phyloP scores from a whole-genome alignment of 2,113 vertebrate species.

The Plestiodon gilberti region DNA sequence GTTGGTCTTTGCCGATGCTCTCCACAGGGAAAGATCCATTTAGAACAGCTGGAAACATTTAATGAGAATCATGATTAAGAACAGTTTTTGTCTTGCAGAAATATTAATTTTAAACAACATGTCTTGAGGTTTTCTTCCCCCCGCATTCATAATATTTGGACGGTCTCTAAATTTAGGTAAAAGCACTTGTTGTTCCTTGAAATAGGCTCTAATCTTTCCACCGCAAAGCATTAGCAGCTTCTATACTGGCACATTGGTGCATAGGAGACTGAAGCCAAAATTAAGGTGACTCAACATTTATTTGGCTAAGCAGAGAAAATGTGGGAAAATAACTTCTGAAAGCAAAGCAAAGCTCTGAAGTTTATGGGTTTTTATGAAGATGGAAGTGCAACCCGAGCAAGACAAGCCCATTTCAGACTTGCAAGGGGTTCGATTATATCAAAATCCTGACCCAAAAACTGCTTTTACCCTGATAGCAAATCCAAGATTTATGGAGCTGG shows the following conservation, averaged over 20 bases:
- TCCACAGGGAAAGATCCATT: conserved; percentile 1
- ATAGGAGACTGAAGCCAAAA: not conserved
- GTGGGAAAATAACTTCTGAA: not conserved
- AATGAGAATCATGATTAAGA: conserved; percentile 10
- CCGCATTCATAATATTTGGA: conserved; percentile 9
- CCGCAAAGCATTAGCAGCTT: not conserved
- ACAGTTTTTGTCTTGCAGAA: not conserved
- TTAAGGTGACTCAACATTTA: not conserved
- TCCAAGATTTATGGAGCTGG: not conserved
- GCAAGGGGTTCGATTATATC: not conserved
- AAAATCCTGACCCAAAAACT: not conserved
- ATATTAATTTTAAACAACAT: not conserved
- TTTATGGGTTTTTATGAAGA: not conserved
- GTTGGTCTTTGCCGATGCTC: not conserved
- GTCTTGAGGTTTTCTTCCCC: not conserved
- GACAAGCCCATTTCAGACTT: not conserved
- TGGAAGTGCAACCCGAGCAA: not conserved
- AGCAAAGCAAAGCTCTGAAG: not conserved
- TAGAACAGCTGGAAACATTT: conserved; percentile 5
- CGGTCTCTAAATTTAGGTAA: not conserved
- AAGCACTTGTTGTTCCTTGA: not conserved
- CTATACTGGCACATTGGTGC: not conserved
- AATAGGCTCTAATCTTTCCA: not conserved
- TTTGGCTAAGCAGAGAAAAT: not conserved
- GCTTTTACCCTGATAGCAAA: conserved; percentile 13